Conservation (phyloP, 92 coral and sea anemone species). For the Muricea muricata region DNA sequence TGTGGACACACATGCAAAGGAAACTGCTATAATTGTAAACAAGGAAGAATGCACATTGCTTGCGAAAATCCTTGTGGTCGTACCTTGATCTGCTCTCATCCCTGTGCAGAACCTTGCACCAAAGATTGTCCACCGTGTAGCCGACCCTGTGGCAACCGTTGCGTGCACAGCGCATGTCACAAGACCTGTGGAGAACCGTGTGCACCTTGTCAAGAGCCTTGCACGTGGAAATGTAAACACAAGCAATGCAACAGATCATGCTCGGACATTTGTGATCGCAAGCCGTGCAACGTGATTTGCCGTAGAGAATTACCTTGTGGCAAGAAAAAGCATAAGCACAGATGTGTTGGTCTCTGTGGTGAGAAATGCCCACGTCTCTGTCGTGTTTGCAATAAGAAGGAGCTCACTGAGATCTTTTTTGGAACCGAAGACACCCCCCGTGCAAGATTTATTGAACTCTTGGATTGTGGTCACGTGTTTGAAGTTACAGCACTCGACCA, state of each 20-base stretch:
- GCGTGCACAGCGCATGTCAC: constrained; percentile 82
- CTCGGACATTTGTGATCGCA: constrained; percentile 78
- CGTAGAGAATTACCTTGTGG: constrained; percentile 58
- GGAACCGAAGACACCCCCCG: constrained; percentile 75
- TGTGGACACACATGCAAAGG: constrained; percentile 83
- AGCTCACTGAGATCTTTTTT: constrained; percentile 80
- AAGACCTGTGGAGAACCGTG: constrained; percentile 72
- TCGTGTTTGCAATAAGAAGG: constrained; percentile 71
- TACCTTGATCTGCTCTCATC: constrained; percentile 78
- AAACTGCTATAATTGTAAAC: constrained; percentile 75
- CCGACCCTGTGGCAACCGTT: constrained; percentile 76
- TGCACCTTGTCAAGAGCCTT: constrained; percentile 80
- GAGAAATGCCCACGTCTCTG: constrained; percentile 90
- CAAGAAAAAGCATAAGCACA: constrained; percentile 39
- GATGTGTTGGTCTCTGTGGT: constrained; percentile 88
- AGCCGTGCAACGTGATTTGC: constrained; percentile 78
- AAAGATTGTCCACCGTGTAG: constrained; percentile 87
- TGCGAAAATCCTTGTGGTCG: constrained; percentile 80
- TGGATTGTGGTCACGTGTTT: constrained; percentile 83
- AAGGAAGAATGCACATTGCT: constrained; percentile 82
- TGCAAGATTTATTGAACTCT: constrained; percentile 80
- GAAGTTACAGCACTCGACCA: constrained; percentile 80
- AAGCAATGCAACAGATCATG: constrained; percentile 65
- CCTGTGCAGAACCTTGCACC: constrained; percentile 84
- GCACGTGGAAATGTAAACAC: constrained; percentile 79